Evolutionary conservation across 2,797 vertebrate genomes (phyloP).

Genomic region (Coluber constrictor): DNA sequence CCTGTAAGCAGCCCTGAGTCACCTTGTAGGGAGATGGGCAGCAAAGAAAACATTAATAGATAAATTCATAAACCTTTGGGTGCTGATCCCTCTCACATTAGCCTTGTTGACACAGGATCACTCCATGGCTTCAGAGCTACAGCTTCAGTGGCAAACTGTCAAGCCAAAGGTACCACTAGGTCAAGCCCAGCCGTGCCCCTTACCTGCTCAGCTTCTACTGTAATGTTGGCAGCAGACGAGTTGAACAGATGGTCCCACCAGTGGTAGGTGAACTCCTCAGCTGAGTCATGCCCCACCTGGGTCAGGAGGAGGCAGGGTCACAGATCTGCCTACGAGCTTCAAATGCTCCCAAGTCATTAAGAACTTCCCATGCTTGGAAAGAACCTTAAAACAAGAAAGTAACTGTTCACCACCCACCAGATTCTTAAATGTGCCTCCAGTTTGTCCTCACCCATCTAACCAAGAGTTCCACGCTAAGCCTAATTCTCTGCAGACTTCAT

Average conservation of each 20-base stretch:
- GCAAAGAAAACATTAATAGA: neutral
- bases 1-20: too few relatives aligned
- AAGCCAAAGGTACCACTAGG: neutral
- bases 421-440: neutral
- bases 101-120: neutral
- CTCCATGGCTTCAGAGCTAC: neutral
- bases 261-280: conserved; percentile 88
- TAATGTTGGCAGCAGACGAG: conserved; percentile 81
- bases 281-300: conserved; percentile 84
- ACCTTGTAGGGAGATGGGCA: too few relatives aligned
- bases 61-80: neutral
- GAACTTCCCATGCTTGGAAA: neutral
- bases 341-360: neutral
- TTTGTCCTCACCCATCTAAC: neutral
- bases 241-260: conserved; percentile 95
- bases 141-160: neutral
- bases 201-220: conserved; percentile 80
- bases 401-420: neutral
- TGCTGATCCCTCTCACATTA: neutral
- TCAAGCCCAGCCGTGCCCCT: neutral
- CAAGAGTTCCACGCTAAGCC: neutral
- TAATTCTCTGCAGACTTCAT: neutral
- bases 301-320: neutral
- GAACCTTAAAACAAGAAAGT: neutral
- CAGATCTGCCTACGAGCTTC: neutral